Evolutionary conservation across 2,113 vertebrate species (phyloP), one percentile per base, ranked within the genome.

Genomic region (Syrmaticus mikado): DNA sequence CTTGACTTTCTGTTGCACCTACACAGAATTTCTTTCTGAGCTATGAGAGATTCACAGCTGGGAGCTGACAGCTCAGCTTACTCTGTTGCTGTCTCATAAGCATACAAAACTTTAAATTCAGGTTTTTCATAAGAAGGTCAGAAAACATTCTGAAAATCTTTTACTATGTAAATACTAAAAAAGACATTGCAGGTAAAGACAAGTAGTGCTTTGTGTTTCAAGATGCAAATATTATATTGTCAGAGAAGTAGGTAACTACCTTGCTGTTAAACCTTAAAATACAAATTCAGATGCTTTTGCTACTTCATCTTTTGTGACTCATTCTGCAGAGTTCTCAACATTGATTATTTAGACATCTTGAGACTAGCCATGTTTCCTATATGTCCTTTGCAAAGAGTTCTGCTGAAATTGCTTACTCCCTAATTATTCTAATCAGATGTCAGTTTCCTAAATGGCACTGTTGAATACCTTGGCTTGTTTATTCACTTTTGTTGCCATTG

Each of bases 1-100:
- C 28, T 45, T 1, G 2, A 46, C 13, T 1, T 1, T 4, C 7
- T 46, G 3, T 32, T 73, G 40, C 21, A 11, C 12, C 17, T 89
- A n/a, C 8, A 58, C 2, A 10, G 41, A 38, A 4, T 46, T 86
- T 77, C 20, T 45, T 77, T 32, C 17, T 64, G 58, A 55, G 13
- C 8, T 25, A 4, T 32, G 11, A 40, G 14, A 57, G 21, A 15
- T 25, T 83, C 43, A 24, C 5, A 73, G 5, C 1, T 52, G 15
- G 32, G 7, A 87, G 2, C 1, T 65, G 28, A 40, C 7, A 70
- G 1, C 8, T 4, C 30, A 45, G 3, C 50, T 57, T 91, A 55
- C 21, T 28, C 73, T 53, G 36, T 20, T 76, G 28, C 7, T 45
- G 5, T 64, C n/a, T 68, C 28, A 22, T 17, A 73, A 41, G 0